These are phyloP conservation scores for Scarus forsteni DNA, from an alignment of 2,797 vertebrate genomes.

Conservation along the genomic window DNA sequence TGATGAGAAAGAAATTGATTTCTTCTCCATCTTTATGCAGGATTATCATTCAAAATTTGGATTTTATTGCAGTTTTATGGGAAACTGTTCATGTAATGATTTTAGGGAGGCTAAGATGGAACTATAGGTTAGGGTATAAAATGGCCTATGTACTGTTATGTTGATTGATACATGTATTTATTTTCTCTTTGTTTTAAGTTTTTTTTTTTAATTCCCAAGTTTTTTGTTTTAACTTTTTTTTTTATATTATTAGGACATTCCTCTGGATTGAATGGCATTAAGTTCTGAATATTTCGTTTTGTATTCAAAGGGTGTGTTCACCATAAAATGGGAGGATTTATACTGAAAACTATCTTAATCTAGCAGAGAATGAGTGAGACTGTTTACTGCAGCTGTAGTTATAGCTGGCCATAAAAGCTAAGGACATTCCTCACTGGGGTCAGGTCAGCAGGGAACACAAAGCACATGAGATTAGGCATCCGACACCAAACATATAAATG, in stretches of 20 bases:
- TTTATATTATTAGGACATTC: constrained; percentile 47
- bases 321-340: not conserved
- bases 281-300: constrained; percentile 27
- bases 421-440: constrained; percentile 75
- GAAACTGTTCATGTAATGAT: too few relatives aligned
- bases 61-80: too few relatives aligned
- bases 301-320: constrained; percentile 1
- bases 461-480: constrained; percentile 30
- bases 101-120: too few relatives aligned
- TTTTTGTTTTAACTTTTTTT: constrained; percentile 40
- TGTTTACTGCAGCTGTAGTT: constrained; percentile 68
- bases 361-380: constrained; percentile 34
- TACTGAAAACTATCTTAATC: constrained; percentile 28
- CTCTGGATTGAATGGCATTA: constrained; percentile 40
- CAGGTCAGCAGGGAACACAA: constrained; percentile 65
- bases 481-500: constrained; percentile 37
- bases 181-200: constrained; percentile 34
- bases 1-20: too few relatives aligned
- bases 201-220: constrained; percentile 33
- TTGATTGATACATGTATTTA: constrained; percentile 3
- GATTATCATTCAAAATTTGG: too few relatives aligned
- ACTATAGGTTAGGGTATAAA: too few relatives aligned
- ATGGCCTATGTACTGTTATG: too few relatives aligned
- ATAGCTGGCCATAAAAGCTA: constrained; percentile 75
- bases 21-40: too few relatives aligned